Evolutionary conservation across 2,888 invertebrate species (phyloP).

Genomic region (Mystacides longicornis): DNA sequence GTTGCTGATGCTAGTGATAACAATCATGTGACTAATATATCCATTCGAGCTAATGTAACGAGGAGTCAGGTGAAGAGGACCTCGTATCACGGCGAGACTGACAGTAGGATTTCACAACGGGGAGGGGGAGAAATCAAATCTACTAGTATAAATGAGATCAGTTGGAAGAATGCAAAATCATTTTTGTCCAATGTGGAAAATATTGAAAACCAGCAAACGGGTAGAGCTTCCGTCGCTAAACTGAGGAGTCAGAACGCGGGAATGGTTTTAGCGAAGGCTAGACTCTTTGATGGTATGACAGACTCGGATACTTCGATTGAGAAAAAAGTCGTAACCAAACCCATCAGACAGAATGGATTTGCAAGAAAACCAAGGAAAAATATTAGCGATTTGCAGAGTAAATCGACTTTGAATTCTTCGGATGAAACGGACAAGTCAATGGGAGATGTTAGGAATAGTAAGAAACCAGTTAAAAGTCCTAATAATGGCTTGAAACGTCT

Average conservation of each 20-base stretch:
- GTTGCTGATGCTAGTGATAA: constrained; percentile 18
- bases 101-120: constrained; percentile 31
- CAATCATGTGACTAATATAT: constrained; percentile 7
- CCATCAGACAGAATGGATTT: constrained; percentile 36
- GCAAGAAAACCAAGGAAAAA: constrained; percentile 39
- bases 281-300: constrained; percentile 57
- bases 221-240: constrained; percentile 65
- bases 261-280: constrained; percentile 72
- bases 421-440: constrained; percentile 9
- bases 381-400: constrained; percentile 10
- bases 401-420: constrained; percentile 1
- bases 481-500: constrained; percentile 21
- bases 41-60: background rate
- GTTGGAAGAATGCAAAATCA: constrained; percentile 50
- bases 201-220: constrained; percentile 44
- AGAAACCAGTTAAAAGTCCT: constrained; percentile 20
- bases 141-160: constrained; percentile 29
- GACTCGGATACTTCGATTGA: constrained; percentile 47
- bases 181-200: constrained; percentile 47
- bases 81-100: constrained; percentile 34
- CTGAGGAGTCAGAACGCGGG: constrained; percentile 69
- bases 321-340: constrained; percentile 28
- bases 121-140: constrained; percentile 30
- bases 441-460: constrained; percentile 15
- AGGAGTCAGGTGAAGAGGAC: constrained; percentile 30